Conservation (phyloP, 2,888 invertebrate genomes). For the Andrena trimmerana region DNA sequence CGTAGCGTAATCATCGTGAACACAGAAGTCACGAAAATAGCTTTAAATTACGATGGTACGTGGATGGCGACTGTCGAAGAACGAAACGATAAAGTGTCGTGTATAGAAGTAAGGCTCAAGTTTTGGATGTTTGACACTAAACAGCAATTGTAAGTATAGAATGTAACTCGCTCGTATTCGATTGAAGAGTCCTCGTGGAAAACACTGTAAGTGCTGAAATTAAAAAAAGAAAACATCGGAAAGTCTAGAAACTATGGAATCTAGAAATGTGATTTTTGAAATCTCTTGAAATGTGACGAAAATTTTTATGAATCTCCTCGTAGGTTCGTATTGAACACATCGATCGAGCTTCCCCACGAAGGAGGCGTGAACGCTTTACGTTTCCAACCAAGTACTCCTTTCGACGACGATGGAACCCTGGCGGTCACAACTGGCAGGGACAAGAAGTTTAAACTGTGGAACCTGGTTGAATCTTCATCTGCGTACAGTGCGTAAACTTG, state of each 20-base stretch:
- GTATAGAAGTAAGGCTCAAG: constrained; percentile 89
- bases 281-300: no score
- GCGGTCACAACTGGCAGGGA: constrained; percentile 90
- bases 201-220: no score
- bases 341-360: constrained; percentile 90
- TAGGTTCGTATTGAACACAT: constrained; percentile 90
- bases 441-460: constrained; percentile 90
- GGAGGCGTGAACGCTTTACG: constrained; percentile 87
- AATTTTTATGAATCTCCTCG: constrained; percentile 69
- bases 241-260: no score
- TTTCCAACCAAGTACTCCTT: constrained; percentile 87
- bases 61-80: constrained; percentile 92
- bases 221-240: background rate
- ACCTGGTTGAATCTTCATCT: constrained; percentile 86
- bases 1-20: constrained; percentile 87
- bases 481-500: constrained; percentile 85
- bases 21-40: constrained; percentile 89
- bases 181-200: no score
- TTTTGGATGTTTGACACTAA: constrained; percentile 90
- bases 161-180: background rate
- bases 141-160: constrained; percentile 87
- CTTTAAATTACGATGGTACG: constrained; percentile 88
- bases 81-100: constrained; percentile 87
- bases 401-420: constrained; percentile 84
- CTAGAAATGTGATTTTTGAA: no score